Percentiles rank a stretch among this genome's conserved stretches.
These are phyloP conservation scores for Coreius guichenoti DNA, from an alignment of 2,797 vertebrate species.

Conservation along the genomic window DNA sequence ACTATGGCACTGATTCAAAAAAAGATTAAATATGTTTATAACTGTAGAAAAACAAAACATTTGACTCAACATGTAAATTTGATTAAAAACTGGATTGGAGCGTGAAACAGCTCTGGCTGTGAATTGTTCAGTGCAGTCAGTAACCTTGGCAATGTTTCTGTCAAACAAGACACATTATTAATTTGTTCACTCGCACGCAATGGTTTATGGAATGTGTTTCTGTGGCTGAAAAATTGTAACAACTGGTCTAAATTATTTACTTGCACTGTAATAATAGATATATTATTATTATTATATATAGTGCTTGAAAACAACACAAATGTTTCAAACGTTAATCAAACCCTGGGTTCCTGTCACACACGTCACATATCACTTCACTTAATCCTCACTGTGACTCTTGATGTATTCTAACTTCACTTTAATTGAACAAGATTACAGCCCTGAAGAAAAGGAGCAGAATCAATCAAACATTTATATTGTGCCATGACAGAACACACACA, in stretches of 20 bases:
- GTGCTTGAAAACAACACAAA: background rate
- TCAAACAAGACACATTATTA: slow-evolving; percentile 4
- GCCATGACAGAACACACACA: background rate
- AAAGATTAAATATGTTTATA: slow-evolving; percentile 3
- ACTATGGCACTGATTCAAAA: background rate
- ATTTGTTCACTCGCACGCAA: background rate
- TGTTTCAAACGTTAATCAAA: background rate
- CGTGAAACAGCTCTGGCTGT: background rate
- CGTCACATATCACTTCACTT: background rate
- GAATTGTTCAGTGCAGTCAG: background rate
- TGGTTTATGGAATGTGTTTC: slow-evolving; percentile 15
- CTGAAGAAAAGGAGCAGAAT: slow-evolving; percentile 7
- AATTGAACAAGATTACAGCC: slow-evolving; percentile 20
- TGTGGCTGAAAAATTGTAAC: background rate
- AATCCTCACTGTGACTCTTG: background rate
- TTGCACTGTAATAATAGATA: background rate
- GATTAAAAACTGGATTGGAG: slow-evolving; percentile 18
- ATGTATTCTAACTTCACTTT: slow-evolving; percentile 15
- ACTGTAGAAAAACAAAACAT: slow-evolving; percentile 1
- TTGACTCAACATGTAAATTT: slow-evolving; percentile 3
- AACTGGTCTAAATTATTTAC: no score
- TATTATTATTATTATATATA: background rate
- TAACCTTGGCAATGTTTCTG: slow-evolving; percentile 22
- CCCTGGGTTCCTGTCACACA: background rate
- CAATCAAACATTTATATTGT: slow-evolving; percentile 11